Percentiles rank a stretch among this genome's conserved stretches.
These are phyloP conservation scores for Stomatorhinus ivindoensis DNA, from an alignment of 2,113 vertebrate species.

Conservation along the genomic window DNA sequence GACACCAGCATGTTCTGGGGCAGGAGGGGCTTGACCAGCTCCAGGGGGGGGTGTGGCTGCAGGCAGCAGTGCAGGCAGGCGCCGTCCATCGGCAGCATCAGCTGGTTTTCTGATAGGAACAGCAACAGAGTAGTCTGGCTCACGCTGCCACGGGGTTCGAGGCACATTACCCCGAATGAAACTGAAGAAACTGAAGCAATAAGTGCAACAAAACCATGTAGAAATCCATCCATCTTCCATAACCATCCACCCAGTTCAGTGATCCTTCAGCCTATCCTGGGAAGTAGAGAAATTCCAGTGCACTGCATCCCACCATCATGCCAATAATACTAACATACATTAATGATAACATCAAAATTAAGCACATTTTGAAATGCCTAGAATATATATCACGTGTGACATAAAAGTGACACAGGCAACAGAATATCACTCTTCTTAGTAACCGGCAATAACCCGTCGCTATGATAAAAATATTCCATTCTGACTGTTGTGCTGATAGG, in stretches of 20 bases:
- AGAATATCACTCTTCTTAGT: neutral
- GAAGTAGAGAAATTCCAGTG: neutral
- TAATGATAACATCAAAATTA: neutral
- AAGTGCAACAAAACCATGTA: neutral
- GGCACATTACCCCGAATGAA: neutral
- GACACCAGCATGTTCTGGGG: constrained; percentile 78
- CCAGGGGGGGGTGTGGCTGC: constrained; percentile 60
- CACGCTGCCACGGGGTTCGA: neutral
- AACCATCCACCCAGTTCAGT: neutral
- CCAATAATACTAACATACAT: neutral
- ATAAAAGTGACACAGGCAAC: neutral
- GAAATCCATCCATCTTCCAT: neutral
- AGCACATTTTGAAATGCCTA: neutral
- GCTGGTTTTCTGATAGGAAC: constrained; percentile 58
- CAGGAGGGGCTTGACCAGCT: constrained; percentile 62
- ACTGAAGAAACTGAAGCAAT: neutral
- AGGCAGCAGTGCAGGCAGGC: constrained; percentile 64
- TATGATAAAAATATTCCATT: neutral
- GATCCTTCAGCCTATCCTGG: neutral
- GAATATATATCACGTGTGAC: neutral
- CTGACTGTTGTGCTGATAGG: neutral
- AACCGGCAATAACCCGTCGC: neutral
- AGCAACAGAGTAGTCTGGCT: neutral
- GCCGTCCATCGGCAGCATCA: constrained; percentile 65
- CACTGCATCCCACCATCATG: neutral